These are phyloP conservation scores for Oncorhynchus gorbuscha DNA, from an alignment of 2,113 vertebrate species.

Conservation along the genomic window DNA sequence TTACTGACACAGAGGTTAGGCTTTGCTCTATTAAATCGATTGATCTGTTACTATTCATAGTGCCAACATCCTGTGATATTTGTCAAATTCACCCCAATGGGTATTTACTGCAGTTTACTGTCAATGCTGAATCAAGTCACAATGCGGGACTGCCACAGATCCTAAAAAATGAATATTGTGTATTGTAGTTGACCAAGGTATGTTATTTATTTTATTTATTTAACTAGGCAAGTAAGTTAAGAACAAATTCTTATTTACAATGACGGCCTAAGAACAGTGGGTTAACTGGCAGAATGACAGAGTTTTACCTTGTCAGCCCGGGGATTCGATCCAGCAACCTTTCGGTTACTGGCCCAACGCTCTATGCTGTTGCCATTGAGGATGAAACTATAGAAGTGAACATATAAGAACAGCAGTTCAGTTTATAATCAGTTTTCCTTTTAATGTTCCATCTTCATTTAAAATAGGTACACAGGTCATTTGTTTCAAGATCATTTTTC, in stretches of 20 bases:
- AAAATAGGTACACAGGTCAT: conserved; percentile 25
- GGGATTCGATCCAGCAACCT: too few species aligned
- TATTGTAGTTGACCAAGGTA: too few species aligned
- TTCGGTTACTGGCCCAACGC: too few species aligned
- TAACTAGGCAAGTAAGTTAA: too few species aligned
- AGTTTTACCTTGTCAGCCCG: too few species aligned
- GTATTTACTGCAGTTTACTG: conserved; percentile 10
- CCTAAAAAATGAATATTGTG: background rate
- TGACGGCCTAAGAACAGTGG: too few species aligned
- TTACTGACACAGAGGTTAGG: conserved; percentile 5
- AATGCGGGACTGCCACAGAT: background rate
- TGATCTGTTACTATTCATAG: conserved; percentile 20
- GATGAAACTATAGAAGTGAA: background rate
- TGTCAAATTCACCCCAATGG: conserved; percentile 10
- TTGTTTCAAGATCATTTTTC: background rate
- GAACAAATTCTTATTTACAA: too few species aligned
- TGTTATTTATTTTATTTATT: too few species aligned
- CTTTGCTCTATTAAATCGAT: conserved; percentile 3
- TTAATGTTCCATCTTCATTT: conserved; percentile 16
- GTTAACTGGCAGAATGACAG: too few species aligned
- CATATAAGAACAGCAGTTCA: background rate
- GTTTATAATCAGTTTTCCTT: background rate
- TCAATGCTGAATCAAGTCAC: background rate
- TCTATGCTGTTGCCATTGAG: too few species aligned
- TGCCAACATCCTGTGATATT: conserved; percentile 6